Conservation (phyloP, 2,113 vertebrate genomes). For the Tor tambroides region DNA sequence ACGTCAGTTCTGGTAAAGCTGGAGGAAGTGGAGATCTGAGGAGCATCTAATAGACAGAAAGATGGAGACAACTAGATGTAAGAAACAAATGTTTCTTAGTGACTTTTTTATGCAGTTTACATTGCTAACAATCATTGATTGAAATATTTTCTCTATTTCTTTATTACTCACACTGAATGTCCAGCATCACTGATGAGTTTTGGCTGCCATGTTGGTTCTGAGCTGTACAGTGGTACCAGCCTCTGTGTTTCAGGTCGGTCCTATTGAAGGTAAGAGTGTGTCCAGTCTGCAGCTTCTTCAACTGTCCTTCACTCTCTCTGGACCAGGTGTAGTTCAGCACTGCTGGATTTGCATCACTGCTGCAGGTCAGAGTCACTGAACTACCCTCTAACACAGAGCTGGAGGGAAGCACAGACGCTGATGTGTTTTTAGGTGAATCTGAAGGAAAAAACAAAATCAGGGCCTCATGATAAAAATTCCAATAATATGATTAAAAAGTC, state of each 20-base stretch:
- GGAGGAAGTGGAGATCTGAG: background rate
- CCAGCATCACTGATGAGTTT: conserved; percentile 28
- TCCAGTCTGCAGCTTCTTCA: conserved; percentile 51
- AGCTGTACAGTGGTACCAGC: background rate
- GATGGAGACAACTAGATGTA: background rate
- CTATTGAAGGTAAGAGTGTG: conserved; percentile 56
- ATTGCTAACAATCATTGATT: no score
- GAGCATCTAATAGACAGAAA: background rate
- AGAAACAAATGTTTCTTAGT: no score
- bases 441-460: conserved; percentile 19
- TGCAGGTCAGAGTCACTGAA: conserved; percentile 69
- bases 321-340: conserved; percentile 72
- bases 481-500: background rate
- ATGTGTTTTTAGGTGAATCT: conserved; percentile 72
- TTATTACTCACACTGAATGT: conserved; percentile 44
- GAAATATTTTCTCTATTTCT: no score
- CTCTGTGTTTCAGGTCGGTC: background rate
- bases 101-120: no score
- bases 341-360: conserved; percentile 64
- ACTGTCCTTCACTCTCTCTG: conserved; percentile 54
- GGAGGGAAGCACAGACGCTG: conserved; percentile 55
- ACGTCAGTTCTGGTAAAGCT: background rate
- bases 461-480: background rate
- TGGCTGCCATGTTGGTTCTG: background rate
- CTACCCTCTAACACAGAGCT: conserved; percentile 61